Evolutionary conservation across 1,140 invertebrate genomes (phyloP).

Genomic region (Tetragonula clypearis): DNA sequence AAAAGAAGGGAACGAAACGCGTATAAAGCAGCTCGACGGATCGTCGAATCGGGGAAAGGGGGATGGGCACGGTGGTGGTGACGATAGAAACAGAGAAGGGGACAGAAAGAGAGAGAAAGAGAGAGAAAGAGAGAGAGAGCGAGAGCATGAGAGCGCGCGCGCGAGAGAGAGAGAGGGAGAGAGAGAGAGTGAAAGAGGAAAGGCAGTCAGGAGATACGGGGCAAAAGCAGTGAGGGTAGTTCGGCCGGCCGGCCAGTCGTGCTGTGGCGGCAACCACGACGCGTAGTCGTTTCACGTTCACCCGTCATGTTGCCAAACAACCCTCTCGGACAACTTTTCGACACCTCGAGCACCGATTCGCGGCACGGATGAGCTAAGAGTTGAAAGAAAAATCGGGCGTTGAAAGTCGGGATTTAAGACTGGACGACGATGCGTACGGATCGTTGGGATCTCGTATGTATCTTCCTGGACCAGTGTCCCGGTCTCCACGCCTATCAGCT

Average conservation of each 20-base stretch:
- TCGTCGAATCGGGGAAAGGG: conserved; percentile 17
- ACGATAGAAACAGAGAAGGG: conserved; percentile 44
- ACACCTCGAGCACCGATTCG: conserved; percentile 12
- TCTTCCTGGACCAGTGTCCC: background rate
- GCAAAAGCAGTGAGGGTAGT: conserved; percentile 64
- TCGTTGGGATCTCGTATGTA: background rate
- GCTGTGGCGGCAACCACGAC: conserved; percentile 70
- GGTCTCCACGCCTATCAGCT: conserved; percentile 18
- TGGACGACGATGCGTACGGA: background rate
- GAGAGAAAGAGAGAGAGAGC: conserved; percentile 41
- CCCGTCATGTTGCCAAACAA: conserved; percentile 53
- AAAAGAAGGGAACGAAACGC: background rate
- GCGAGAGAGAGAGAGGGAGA: conserved; percentile 37
- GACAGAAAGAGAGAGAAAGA: conserved; percentile 15
- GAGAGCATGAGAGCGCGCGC: conserved; percentile 17
- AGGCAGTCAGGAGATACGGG: conserved; percentile 21
- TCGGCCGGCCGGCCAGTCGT: conserved; percentile 77
- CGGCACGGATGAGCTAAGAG: conserved; percentile 23
- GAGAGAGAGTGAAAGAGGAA: conserved; percentile 43
- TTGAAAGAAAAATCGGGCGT: background rate
- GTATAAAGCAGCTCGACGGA: conserved; percentile 17
- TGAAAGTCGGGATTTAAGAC: background rate
- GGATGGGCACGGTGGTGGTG: background rate
- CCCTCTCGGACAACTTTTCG: conserved; percentile 7
- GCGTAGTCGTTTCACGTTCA: conserved; percentile 40